Conservation (phyloP, 2,888 invertebrate species). For the Dryobotodes eremita region DNA sequence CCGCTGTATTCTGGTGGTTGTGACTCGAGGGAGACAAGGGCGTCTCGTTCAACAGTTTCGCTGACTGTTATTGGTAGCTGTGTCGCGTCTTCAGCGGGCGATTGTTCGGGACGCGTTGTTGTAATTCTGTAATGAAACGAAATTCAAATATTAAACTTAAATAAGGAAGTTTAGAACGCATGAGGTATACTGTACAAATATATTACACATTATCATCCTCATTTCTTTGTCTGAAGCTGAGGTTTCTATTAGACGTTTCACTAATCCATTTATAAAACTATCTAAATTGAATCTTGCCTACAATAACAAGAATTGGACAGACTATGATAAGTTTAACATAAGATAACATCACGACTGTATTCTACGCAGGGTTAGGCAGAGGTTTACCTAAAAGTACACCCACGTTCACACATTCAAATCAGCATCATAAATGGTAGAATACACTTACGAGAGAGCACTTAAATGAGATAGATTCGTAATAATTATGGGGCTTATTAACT, state of each 20-base stretch:
- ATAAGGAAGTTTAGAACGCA: not conserved
- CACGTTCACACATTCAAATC: not conserved
- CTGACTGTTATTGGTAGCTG: constrained; percentile 86
- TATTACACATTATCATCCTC: not conserved
- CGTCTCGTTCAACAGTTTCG: constrained; percentile 83
- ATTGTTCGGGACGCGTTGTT: constrained; percentile 76
- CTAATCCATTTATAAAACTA: not conserved
- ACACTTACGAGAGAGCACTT: not conserved
- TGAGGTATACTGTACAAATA: not conserved
- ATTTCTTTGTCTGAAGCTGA: not conserved
- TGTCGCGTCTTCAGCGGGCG: constrained; percentile 76
- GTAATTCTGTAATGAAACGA: constrained; percentile 79
- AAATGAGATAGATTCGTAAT: not conserved
- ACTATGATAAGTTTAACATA: too few species aligned
- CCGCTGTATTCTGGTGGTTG: constrained; percentile 78
- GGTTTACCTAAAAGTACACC: not conserved
- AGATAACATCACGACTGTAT: too few species aligned
- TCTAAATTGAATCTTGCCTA: not conserved
- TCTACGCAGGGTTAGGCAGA: not conserved
- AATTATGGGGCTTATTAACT: not conserved
- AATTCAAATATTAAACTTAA: not conserved
- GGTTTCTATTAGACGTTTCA: not conserved
- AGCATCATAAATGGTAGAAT: not conserved
- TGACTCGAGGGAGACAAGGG: constrained; percentile 61
- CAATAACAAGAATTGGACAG: too few species aligned